phyloP scores from a whole-genome alignment of 2,797 vertebrate genomes.

The Paratrypauchen microcephalus region DNA sequence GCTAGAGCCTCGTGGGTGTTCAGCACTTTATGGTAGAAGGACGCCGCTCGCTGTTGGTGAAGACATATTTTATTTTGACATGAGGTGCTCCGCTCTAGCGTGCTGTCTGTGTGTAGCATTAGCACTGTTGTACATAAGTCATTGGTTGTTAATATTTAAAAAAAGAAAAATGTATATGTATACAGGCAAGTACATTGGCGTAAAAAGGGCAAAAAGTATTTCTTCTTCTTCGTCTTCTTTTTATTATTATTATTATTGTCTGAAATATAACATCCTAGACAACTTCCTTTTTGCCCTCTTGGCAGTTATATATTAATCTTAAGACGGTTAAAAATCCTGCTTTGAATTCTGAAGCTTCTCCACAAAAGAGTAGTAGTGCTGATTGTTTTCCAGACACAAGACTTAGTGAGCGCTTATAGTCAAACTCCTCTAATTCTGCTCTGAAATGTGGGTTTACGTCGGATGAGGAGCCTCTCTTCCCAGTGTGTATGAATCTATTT shows the following conservation, averaged over 20 bases:
- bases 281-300: neutral
- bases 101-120: conserved; percentile 22
- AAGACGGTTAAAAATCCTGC: neutral
- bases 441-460: conserved; percentile 6
- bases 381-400: conserved; percentile 10
- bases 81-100: neutral
- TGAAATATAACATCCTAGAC: neutral
- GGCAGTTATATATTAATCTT: neutral
- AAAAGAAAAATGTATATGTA: too few species aligned
- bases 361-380: neutral
- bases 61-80: conserved; percentile 14
- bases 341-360: neutral
- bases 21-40: conserved; percentile 34
- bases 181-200: too few species aligned
- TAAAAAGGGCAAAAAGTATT: too few species aligned
- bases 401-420: conserved; percentile 3
- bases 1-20: conserved; percentile 39
- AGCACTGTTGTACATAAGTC: neutral
- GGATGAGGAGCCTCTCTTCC: conserved; percentile 2
- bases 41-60: conserved; percentile 12
- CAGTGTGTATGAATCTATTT: conserved; percentile 11
- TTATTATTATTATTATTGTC: too few species aligned
- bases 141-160: neutral
- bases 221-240: too few species aligned
- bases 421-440: neutral